These are phyloP conservation scores for Plestiodon gilberti DNA, from an alignment of 2,113 vertebrate species.

Conservation along the genomic window DNA sequence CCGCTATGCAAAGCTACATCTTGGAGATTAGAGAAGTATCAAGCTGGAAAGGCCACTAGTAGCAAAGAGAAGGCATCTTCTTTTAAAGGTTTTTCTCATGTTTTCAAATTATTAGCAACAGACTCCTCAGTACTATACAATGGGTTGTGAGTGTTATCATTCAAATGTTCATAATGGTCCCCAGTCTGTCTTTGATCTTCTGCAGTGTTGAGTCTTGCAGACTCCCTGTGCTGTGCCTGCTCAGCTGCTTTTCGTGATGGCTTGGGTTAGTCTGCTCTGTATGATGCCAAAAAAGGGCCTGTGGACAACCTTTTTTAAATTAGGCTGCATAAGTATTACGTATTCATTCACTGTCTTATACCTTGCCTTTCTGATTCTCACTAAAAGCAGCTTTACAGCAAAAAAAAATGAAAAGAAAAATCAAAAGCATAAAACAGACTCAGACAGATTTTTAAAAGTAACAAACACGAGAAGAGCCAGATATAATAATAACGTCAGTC, in stretches of 20 bases:
- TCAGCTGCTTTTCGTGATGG: not conserved
- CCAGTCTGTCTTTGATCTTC: not conserved
- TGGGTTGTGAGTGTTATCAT: not conserved
- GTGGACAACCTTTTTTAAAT: not conserved
- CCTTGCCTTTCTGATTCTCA: not conserved
- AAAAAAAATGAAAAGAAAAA: too few relatives aligned
- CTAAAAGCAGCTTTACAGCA: too few relatives aligned
- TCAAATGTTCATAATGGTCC: not conserved
- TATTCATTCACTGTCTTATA: not conserved
- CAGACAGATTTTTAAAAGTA: too few relatives aligned
- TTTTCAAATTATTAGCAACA: not conserved
- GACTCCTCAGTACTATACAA: not conserved
- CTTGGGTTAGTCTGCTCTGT: not conserved
- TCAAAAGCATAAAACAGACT: too few relatives aligned
- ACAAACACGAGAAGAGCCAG: too few relatives aligned
- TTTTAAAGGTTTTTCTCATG: conserved; percentile 52
- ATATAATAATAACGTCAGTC: too few relatives aligned
- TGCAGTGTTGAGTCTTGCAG: not conserved
- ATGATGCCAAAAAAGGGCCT: not conserved
- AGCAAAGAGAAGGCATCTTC: conserved; percentile 53
- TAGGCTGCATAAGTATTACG: not conserved
- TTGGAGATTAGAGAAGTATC: conserved; percentile 43
- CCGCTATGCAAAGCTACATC: conserved; percentile 44
- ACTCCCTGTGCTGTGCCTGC: not conserved
- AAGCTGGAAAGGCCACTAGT: conserved; percentile 14